Conservation (phyloP, 92 coral and sea anemone genomes). For the Actinostola sp. region DNA sequence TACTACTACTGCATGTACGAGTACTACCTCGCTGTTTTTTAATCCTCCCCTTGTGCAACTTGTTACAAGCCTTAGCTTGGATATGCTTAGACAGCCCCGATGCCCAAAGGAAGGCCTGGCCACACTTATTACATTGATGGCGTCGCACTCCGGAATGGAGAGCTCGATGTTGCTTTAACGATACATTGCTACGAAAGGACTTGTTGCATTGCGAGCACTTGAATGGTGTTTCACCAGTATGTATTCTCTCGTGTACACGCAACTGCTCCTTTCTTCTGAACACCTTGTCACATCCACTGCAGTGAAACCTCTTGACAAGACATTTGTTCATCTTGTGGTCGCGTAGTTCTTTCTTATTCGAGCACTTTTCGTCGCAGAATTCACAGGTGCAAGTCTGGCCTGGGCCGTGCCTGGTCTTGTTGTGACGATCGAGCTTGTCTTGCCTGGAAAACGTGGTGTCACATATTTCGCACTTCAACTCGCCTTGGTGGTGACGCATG, state of each 20-base stretch:
- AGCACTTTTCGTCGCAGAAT: constrained; percentile 2
- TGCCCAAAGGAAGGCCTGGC: constrained; percentile 16
- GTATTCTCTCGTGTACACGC: constrained; percentile 14
- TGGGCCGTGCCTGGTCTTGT: not conserved
- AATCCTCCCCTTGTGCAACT: not conserved
- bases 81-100: constrained; percentile 21
- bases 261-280: constrained; percentile 23
- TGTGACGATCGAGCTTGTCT: constrained; percentile 3
- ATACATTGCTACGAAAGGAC: constrained; percentile 10
- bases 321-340: not conserved
- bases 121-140: constrained; percentile 9
- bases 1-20: too few relatives aligned
- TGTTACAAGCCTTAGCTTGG: constrained; percentile 1
- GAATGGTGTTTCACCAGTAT: constrained; percentile 24
- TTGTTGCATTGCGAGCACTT: constrained; percentile 19
- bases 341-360: not conserved
- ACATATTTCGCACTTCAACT: constrained; percentile 11
- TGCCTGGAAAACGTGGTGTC: constrained; percentile 11
- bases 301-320: constrained; percentile 7
- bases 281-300: constrained; percentile 17
- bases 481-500: constrained; percentile 1
- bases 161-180: constrained; percentile 9
- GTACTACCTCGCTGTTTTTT: not conserved
- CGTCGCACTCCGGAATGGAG: constrained; percentile 12
- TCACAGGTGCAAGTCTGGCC: constrained; percentile 1